These are phyloP conservation scores for Chaetodon trifascialis DNA, from an alignment of 2,113 vertebrate species.

Conservation along the genomic window DNA sequence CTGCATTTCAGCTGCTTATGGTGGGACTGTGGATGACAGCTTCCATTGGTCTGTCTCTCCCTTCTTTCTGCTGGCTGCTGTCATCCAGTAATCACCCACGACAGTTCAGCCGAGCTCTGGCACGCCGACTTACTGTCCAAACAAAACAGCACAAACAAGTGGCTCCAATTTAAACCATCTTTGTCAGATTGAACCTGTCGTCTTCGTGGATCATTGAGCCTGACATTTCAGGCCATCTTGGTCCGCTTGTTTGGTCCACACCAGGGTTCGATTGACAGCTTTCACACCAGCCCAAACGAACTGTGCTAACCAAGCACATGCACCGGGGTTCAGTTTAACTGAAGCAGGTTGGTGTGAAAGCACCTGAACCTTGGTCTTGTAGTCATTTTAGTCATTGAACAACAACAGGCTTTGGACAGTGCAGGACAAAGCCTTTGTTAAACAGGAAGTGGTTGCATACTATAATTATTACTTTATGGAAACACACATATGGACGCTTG, in stretches of 20 bases:
- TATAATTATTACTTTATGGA: neutral
- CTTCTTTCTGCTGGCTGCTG: conserved; percentile 22
- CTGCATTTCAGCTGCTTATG: conserved; percentile 42
- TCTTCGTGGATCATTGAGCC: neutral
- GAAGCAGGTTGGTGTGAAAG: neutral
- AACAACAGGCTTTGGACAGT: neutral
- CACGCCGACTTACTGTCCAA: conserved; percentile 1
- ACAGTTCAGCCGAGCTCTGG: neutral
- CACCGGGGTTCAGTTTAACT: neutral
- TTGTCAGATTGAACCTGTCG: neutral
- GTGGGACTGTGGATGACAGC: conserved; percentile 39
- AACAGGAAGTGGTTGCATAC: neutral
- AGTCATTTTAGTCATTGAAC: neutral
- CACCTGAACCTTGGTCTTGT: neutral
- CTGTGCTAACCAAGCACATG: neutral
- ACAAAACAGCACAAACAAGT: conserved; percentile 23
- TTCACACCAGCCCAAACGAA: neutral
- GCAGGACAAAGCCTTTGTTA: neutral
- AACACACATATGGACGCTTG: neutral
- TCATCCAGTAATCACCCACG: conserved; percentile 31
- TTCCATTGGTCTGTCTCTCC: conserved; percentile 32
- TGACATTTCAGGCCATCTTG: neutral
- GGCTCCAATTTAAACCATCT: neutral
- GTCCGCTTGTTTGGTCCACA: neutral
- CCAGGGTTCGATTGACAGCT: neutral